Percentiles rank a stretch among this genome's conserved stretches.
Conservation (phyloP, 2,888 invertebrate species). For the Ectropis crepuscularia region DNA sequence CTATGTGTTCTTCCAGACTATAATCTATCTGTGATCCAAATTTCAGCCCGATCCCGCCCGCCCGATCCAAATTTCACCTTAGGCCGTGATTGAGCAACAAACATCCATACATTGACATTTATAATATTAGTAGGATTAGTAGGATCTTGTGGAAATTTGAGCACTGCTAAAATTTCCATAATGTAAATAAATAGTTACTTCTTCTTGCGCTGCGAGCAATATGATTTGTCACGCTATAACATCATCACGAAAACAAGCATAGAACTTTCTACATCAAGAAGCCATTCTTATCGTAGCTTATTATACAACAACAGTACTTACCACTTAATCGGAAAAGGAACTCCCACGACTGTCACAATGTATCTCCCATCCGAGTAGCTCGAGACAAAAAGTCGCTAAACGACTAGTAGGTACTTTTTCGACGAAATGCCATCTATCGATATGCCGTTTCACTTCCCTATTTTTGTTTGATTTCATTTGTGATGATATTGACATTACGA, state of each 20-base stretch:
- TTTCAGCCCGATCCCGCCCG: too few species aligned
- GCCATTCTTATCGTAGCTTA: conserved; percentile 51
- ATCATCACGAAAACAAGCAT: conserved; percentile 31
- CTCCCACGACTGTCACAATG: conserved; percentile 60
- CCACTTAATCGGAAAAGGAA: conserved; percentile 50
- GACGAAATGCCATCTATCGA: conserved; percentile 38
- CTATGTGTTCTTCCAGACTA: too few species aligned
- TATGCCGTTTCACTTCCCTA: conserved; percentile 41
- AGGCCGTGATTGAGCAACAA: too few species aligned
- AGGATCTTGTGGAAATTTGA: too few species aligned
- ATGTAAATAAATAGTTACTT: too few species aligned
- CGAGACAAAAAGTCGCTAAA: conserved; percentile 43
- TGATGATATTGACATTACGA: conserved; percentile 16
- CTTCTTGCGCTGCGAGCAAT: too few species aligned
- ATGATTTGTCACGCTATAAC: conserved; percentile 42
- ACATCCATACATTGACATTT: too few species aligned
- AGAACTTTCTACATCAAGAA: conserved; percentile 44
- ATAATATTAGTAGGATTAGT: too few species aligned
- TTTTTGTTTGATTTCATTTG: conserved; percentile 21
- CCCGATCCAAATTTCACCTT: too few species aligned
- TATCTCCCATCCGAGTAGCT: conserved; percentile 55
- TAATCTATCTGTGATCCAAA: too few species aligned
- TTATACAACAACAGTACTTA: conserved; percentile 45
- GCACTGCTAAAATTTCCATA: too few species aligned
- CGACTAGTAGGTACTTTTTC: conserved; percentile 29